Percentiles rank a stretch among this genome's conserved stretches.
phyloP scores from a whole-genome alignment of 2,113 vertebrate species.

The Penelope pileata region DNA sequence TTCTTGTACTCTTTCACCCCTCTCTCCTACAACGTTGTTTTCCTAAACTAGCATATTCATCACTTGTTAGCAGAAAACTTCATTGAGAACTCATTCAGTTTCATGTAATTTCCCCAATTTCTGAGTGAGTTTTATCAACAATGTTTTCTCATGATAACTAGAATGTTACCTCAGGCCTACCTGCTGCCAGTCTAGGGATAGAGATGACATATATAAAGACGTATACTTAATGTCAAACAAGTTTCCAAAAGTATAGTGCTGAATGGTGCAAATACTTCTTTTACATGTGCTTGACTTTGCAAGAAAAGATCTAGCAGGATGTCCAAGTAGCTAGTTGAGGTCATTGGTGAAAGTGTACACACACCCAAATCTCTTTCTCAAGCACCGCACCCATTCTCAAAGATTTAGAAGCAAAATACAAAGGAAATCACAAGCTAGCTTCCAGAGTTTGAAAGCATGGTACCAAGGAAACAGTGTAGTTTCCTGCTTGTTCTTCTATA shows the following conservation, averaged over 20 bases:
- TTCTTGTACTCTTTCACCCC: not conserved
- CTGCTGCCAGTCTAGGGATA: not conserved
- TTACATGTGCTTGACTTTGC: not conserved
- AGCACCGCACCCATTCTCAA: not conserved
- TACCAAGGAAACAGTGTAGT: not conserved
- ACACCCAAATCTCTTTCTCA: not conserved
- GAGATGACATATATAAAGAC: not conserved
- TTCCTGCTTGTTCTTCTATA: not conserved
- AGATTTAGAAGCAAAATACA: not conserved
- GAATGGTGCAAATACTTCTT: not conserved
- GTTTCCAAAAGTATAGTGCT: not conserved
- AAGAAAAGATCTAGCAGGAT: not conserved
- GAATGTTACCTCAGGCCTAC: not conserved
- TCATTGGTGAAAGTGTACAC: not conserved
- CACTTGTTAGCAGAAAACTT: accelerated
- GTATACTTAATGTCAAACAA: not conserved
- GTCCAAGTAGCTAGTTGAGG: not conserved
- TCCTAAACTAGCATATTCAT: not conserved
- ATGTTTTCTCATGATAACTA: not conserved
- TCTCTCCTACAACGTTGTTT: not conserved
- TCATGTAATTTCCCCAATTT: not conserved
- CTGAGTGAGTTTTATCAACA: not conserved
- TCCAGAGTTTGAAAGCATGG: not conserved
- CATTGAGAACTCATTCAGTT: not conserved
- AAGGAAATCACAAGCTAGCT: not conserved